Evolutionary conservation across 2,113 vertebrate genomes (phyloP).

Genomic region (Ceyx cyanopectus): DNA sequence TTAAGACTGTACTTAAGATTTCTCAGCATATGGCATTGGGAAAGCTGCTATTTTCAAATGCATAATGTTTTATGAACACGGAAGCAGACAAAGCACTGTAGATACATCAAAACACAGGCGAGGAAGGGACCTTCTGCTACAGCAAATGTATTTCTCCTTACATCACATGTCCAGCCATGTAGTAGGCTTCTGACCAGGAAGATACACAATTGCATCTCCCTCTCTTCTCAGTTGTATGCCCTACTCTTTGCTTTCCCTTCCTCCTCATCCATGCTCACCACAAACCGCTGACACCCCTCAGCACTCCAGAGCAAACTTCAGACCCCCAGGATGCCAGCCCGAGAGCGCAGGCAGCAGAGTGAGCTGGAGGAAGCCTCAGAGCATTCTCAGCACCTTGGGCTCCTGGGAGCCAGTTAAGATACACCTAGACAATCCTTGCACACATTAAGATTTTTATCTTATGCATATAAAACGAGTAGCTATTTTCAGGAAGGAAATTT

Average conservation of each 20-base stretch:
- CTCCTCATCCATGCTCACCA: background rate
- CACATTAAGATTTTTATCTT: background rate
- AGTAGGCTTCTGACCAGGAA: background rate
- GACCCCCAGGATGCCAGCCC: background rate
- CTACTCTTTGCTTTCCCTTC: background rate
- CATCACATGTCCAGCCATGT: background rate
- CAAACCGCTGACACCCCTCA: background rate
- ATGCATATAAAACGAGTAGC: background rate
- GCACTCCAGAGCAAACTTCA: background rate
- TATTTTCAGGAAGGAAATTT: background rate
- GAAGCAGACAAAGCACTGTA: slow-evolving; percentile 56
- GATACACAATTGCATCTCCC: background rate
- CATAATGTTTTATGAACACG: slow-evolving; percentile 62
- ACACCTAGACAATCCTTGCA: background rate
- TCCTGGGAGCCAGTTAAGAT: background rate
- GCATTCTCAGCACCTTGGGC: background rate
- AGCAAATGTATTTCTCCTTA: slow-evolving; percentile 23
- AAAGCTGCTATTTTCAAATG: slow-evolving; percentile 70
- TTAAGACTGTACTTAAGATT: slow-evolving; percentile 55
- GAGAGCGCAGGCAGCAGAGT: fast-evolving
- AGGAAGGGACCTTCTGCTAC: slow-evolving; percentile 54
- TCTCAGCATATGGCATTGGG: slow-evolving; percentile 62
- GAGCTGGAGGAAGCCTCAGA: background rate
- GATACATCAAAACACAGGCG: slow-evolving; percentile 51
- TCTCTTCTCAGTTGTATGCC: background rate